Conservation (phyloP, 2,113 vertebrate genomes). For the Mobula hypostoma region DNA sequence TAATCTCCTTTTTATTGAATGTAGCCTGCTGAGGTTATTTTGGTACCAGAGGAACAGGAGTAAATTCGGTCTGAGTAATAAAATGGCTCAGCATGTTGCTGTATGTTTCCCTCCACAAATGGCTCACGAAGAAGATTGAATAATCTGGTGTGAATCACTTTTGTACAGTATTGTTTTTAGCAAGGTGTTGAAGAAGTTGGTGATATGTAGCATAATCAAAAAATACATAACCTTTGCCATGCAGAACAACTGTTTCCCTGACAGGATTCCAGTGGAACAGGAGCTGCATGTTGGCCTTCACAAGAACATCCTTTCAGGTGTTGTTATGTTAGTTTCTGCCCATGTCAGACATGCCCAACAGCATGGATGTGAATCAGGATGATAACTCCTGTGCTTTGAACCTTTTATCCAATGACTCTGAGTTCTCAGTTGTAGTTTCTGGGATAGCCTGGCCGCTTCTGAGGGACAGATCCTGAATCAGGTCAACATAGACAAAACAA, state of each 20-base stretch:
- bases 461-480: too few relatives aligned
- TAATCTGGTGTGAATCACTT: neutral
- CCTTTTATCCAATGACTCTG: too few relatives aligned
- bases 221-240: neutral
- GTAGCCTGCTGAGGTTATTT: neutral
- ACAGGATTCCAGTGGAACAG: neutral
- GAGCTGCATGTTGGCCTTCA: neutral
- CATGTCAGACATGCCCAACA: neutral
- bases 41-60: neutral
- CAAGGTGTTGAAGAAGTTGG: neutral
- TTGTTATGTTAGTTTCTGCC: neutral
- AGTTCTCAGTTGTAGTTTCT: too few relatives aligned
- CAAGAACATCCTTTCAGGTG: neutral
- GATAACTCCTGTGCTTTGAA: neutral
- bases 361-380: too few relatives aligned
- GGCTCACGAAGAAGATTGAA: slow-evolving; percentile 5
- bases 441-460: too few relatives aligned
- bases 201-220: neutral
- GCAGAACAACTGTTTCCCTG: neutral
- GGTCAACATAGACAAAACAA: too few relatives aligned
- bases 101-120: neutral
- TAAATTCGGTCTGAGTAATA: neutral
- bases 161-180: neutral
- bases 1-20: slow-evolving; percentile 33
- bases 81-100: neutral